phyloP scores from a whole-genome alignment of 2,797 vertebrate species.

The Parauchenoglanis punctatus region DNA sequence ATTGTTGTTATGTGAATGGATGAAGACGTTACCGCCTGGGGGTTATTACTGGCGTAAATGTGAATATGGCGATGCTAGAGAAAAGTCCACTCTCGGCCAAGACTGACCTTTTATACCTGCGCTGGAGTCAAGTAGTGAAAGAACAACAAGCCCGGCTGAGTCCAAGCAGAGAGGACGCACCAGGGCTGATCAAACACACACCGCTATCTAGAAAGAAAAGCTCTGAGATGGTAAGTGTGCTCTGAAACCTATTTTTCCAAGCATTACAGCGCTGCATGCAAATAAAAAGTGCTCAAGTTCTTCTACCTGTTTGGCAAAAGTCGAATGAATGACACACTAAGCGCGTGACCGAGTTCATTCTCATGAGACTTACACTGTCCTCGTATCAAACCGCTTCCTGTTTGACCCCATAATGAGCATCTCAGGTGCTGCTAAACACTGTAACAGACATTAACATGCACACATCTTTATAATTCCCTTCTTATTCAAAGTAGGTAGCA shows the following conservation, averaged over 20 bases:
- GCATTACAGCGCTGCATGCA: neutral
- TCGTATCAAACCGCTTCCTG: neutral
- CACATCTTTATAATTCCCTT: neutral
- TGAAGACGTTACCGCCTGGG: neutral
- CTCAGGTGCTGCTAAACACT: neutral
- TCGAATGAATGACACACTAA: neutral
- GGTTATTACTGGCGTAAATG: neutral
- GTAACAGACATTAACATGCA: neutral
- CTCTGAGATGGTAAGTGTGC: slow-evolving; percentile 43
- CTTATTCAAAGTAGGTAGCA: neutral
- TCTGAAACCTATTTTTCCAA: neutral
- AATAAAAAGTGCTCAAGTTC: neutral
- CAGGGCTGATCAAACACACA: slow-evolving; percentile 6
- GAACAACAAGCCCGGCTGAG: slow-evolving; percentile 21
- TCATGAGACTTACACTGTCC: neutral
- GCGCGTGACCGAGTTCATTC: neutral
- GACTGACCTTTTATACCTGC: slow-evolving; percentile 25
- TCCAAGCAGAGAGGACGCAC: slow-evolving; percentile 8
- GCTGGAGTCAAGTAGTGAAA: slow-evolving; percentile 38
- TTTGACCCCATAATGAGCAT: neutral
- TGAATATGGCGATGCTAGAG: slow-evolving; percentile 41
- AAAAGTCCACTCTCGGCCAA: slow-evolving; percentile 35
- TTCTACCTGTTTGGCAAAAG: neutral
- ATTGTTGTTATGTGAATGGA: neutral
- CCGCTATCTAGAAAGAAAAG: slow-evolving; percentile 18